Evolutionary conservation across 2,113 vertebrate species (phyloP).

Genomic region (Microtus pennsylvanicus): DNA sequence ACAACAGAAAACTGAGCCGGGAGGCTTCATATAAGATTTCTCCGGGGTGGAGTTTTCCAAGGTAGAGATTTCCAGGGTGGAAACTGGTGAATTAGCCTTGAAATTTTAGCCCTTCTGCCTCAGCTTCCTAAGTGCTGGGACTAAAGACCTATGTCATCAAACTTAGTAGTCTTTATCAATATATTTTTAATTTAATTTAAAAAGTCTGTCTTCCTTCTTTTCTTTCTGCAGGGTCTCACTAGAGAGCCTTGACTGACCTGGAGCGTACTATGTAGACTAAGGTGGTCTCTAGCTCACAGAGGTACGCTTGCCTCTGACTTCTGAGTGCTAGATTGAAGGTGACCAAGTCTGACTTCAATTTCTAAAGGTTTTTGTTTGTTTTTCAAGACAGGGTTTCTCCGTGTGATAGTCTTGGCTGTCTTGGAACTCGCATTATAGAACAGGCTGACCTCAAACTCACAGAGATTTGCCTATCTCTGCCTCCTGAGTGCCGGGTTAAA

Average conservation of each 20-base stretch:
- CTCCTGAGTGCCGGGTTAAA: neutral
- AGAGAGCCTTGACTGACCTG: neutral
- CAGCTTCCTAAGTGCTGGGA: neutral
- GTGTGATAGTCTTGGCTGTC: neutral
- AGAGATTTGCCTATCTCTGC: neutral
- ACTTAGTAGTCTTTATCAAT: neutral
- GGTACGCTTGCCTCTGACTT: neutral
- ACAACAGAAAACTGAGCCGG: neutral
- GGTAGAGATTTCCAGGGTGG: neutral
- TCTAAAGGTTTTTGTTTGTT: neutral
- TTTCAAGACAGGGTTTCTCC: neutral
- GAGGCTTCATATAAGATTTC: neutral
- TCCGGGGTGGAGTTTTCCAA: neutral
- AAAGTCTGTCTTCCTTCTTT: too few relatives aligned
- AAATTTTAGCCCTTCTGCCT: neutral
- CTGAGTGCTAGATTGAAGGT: neutral
- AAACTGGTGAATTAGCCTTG: neutral
- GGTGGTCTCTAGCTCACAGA: neutral
- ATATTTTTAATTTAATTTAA: neutral
- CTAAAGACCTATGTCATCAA: neutral
- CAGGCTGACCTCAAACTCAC: neutral
- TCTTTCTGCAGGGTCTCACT: neutral
- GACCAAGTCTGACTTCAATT: neutral
- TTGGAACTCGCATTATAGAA: neutral
- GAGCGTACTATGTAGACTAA: neutral